Percentiles rank a stretch among this genome's conserved stretches.
Conservation (phyloP, 2,797 vertebrate genomes). For the Vipera latastei region DNA sequence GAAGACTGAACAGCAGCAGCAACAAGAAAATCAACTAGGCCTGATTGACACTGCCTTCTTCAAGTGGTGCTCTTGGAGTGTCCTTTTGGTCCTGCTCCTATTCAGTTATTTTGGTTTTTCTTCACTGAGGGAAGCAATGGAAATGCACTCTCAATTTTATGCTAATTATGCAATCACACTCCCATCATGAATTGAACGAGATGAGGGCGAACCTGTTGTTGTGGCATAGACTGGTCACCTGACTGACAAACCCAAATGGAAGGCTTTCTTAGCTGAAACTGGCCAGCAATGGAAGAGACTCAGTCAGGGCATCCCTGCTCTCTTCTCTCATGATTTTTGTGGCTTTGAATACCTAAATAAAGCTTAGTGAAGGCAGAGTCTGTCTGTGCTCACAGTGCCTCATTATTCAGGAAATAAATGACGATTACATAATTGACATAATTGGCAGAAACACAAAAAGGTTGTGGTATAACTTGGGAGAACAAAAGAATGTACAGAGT, state of each 20-base stretch:
- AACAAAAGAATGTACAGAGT: slow-evolving; percentile 7
- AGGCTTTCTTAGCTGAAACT: not conserved
- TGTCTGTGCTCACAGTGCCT: not conserved
- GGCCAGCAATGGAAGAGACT: not conserved
- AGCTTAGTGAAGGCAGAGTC: not conserved
- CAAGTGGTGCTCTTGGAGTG: not conserved
- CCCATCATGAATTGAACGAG: not conserved
- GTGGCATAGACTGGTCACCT: not conserved
- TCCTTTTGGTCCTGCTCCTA: not conserved
- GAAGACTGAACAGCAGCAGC: not conserved
- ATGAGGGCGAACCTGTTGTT: not conserved
- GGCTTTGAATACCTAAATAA: not conserved
- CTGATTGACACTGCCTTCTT: not conserved
- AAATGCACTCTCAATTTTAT: not conserved
- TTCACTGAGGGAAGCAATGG: not conserved
- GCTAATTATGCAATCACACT: not conserved
- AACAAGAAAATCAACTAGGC: not conserved
- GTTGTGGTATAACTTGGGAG: slow-evolving; percentile 1
- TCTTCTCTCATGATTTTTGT: not conserved
- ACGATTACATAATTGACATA: not conserved
- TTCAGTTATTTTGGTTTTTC: not conserved
- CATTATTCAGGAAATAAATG: not conserved
- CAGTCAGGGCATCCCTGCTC: not conserved
- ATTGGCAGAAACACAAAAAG: not conserved
- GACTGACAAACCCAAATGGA: not conserved